A percentile compares a stretch with the other conserved stretches of the same genome.
These are phyloP conservation scores for Oncorhynchus mykiss DNA, from an alignment of 2,113 vertebrate genomes.

Conservation along the genomic window DNA sequence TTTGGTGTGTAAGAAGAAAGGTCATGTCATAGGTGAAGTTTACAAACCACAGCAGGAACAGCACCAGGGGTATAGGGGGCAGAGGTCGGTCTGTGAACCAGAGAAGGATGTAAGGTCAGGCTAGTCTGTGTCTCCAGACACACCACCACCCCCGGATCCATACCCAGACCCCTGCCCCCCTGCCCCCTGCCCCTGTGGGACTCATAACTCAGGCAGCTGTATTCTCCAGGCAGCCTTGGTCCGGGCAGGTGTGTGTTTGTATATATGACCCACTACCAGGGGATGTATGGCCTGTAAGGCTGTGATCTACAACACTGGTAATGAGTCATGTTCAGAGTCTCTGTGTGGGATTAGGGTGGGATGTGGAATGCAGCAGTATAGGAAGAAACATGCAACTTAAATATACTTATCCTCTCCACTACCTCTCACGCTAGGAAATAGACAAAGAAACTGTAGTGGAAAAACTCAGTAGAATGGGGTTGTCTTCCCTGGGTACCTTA, in stretches of 20 bases:
- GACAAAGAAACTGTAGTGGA: conserved; percentile 47
- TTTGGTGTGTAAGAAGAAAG: conserved; percentile 24
- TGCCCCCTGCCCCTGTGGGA: conserved; percentile 64
- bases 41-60: conserved; percentile 20
- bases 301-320: conserved; percentile 75
- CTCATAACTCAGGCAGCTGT: conserved; percentile 75
- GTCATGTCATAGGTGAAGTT: conserved; percentile 17
- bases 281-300: conserved; percentile 67
- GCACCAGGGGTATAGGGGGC: conserved; percentile 33
- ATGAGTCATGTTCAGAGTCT: conserved; percentile 29
- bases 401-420: conserved; percentile 69
- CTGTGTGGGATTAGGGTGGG: too few species aligned
- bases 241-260: conserved; percentile 80
- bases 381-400: conserved; percentile 75
- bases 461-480: conserved; percentile 18
- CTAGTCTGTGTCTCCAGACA: conserved; percentile 64
- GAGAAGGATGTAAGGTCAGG: conserved; percentile 72
- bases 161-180: conserved; percentile 68
- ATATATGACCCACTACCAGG: conserved; percentile 67
- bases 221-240: conserved; percentile 71
- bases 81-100: conserved; percentile 32
- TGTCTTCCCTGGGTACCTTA: too few species aligned
- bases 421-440: conserved; percentile 44
- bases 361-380: conserved; percentile 27
- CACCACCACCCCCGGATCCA: conserved; percentile 46